phyloP scores from a whole-genome alignment of 2,113 vertebrate species.

The Chelonoidis abingdonii region DNA sequence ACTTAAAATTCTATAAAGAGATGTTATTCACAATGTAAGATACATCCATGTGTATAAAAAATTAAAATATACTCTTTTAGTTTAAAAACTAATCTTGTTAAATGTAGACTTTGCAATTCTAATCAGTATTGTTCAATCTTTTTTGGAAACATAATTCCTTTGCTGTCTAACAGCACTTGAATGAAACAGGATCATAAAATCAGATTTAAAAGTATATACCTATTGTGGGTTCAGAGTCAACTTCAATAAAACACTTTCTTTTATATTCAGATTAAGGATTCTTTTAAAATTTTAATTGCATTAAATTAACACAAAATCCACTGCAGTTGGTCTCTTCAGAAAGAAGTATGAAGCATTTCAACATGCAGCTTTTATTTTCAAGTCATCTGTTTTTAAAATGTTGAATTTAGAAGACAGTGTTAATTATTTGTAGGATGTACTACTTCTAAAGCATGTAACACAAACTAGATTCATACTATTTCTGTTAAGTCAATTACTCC shows the following conservation, averaged over 20 bases:
- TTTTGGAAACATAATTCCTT: slow-evolving; percentile 74
- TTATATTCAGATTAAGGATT: slow-evolving; percentile 73
- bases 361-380: slow-evolving; percentile 10
- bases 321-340: slow-evolving; percentile 47
- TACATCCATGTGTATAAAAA: slow-evolving; percentile 37
- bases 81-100: slow-evolving; percentile 71
- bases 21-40: slow-evolving; percentile 47
- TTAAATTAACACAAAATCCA: slow-evolving; percentile 72
- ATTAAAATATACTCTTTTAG: slow-evolving; percentile 59
- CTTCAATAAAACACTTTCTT: slow-evolving; percentile 69
- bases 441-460: not conserved
- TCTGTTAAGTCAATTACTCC: slow-evolving; percentile 13
- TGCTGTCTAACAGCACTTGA: slow-evolving; percentile 72
- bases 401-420: not conserved
- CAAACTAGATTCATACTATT: not conserved
- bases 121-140: slow-evolving; percentile 60
- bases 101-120: slow-evolving; percentile 65
- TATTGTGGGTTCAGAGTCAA: slow-evolving; percentile 66
- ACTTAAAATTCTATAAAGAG: slow-evolving; percentile 73
- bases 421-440: slow-evolving; percentile 26
- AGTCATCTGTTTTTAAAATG: slow-evolving; percentile 5
- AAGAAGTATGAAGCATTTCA: slow-evolving; percentile 29
- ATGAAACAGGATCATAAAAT: slow-evolving; percentile 77
- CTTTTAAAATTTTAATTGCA: slow-evolving; percentile 72
- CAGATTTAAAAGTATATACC: slow-evolving; percentile 76